Evolutionary conservation across 2,113 vertebrate genomes (phyloP), one percentile per base, ranked within the genome.

Genomic region (Cavia porcellus): DNA sequence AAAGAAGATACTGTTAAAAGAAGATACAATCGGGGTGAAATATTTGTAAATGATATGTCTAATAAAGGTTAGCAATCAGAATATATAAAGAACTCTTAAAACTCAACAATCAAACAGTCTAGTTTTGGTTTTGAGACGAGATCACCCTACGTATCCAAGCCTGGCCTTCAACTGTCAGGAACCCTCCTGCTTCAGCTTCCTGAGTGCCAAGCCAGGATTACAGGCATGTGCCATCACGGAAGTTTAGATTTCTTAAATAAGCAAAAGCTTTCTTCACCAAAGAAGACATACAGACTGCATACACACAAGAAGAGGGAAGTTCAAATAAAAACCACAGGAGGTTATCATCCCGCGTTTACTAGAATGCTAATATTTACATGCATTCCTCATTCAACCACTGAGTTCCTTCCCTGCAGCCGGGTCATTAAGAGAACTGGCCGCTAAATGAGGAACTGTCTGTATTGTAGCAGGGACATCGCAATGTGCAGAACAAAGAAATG

Each of bases 341-440:
- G 47, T 30, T 1, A 14, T 2, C 6, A 8, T 35, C 13, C 4
- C 5, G 15, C 3, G 1, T 7, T 45, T 35, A 59, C 11, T 30
- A n/a, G 42, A 45, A 28, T 0, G 45, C 32, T 32, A 32, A 24
- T 11, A 7, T 57, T 52, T 77, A 50, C 74, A 77, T 10, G 12
- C 25, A 15, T 47, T 28, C 25, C 74, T 75, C 74, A 14, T 28
- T 28, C 13, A 70, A n/a, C 35, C 66, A 70, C 32, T 70, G 70
- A 72, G 70, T 22, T 72, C n/a, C 7, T 19, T 38, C n/a, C 68
- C 70, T 50, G 45, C 25, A 28, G 7, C 45, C 7, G 17, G 45
- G 45, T 47, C 24, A 15, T 30, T 30, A 30, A 77, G 25, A 17
- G 25, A 77, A 30, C 3, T 30, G 42, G 42, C 28, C 2, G 12